phyloP scores from a whole-genome alignment of 2,888 invertebrate species.

The Psylliodes chrysocephalus region DNA sequence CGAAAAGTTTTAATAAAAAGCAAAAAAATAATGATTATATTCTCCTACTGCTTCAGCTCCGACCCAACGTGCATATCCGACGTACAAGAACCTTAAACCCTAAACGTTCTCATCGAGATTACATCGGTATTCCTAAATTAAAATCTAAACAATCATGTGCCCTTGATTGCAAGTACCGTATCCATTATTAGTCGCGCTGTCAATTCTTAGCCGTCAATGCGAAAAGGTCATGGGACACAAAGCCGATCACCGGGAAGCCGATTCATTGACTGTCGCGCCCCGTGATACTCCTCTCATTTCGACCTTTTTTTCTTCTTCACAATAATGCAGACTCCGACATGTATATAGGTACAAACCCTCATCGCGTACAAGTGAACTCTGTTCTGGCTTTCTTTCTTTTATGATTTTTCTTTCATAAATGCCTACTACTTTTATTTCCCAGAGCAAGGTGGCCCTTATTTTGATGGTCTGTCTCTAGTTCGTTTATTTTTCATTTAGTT shows the following conservation, averaged over 20 bases:
- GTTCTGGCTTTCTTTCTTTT: too few species aligned
- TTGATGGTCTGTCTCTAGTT: slow-evolving; percentile 15
- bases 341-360: slow-evolving; percentile 37
- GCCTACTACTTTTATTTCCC: slow-evolving; percentile 55
- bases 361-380: slow-evolving; percentile 31
- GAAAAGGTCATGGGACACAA: slow-evolving; percentile 53
- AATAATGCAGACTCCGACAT: slow-evolving; percentile 43
- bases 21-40: not conserved
- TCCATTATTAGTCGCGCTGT: slow-evolving; percentile 55
- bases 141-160: slow-evolving; percentile 55
- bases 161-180: slow-evolving; percentile 52
- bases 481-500: not conserved
- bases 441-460: slow-evolving; percentile 59
- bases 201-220: slow-evolving; percentile 61
- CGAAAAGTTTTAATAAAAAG: not conserved
- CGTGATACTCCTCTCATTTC: slow-evolving; percentile 61
- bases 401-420: slow-evolving; percentile 22
- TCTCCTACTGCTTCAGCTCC: not conserved
- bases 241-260: slow-evolving; percentile 57
- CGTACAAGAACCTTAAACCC: slow-evolving; percentile 42
- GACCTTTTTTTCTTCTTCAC: slow-evolving; percentile 55
- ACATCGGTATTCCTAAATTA: slow-evolving; percentile 58
- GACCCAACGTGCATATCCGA: too few species aligned
- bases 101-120: slow-evolving; percentile 56
- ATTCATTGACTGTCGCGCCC: slow-evolving; percentile 57